phyloP scores from a whole-genome alignment of 2,888 invertebrate species.

The Tipula helvola region DNA sequence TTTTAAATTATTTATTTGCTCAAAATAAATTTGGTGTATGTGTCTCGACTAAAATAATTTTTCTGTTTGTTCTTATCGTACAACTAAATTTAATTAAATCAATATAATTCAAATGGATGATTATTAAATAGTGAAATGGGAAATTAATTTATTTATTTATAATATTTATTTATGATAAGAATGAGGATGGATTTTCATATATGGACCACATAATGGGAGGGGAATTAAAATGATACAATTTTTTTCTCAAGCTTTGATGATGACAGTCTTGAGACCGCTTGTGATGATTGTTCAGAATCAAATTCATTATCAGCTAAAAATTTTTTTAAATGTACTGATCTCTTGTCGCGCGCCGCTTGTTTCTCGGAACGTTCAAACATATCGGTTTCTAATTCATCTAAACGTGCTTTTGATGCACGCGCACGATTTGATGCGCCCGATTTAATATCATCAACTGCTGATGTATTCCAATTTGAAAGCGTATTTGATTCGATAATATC shows the following conservation, averaged over 20 bases:
- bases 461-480: slow-evolving; percentile 7
- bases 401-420: slow-evolving; percentile 50
- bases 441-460: slow-evolving; percentile 9
- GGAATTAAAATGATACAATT: slow-evolving; percentile 30
- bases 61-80: not conserved
- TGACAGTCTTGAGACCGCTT: slow-evolving; percentile 14
- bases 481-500: slow-evolving; percentile 6
- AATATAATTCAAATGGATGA: not conserved
- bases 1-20: not conserved
- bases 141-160: not conserved
- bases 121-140: not conserved
- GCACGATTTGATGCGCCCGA: slow-evolving; percentile 51
- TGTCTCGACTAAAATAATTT: not conserved
- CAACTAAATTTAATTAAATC: not conserved
- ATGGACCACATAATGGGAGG: not conserved
- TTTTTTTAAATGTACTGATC: slow-evolving; percentile 55
- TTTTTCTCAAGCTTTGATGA: slow-evolving; percentile 26
- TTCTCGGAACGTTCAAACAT: slow-evolving; percentile 59
- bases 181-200: not conserved
- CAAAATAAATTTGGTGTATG: not conserved
- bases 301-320: slow-evolving; percentile 49
- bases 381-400: slow-evolving; percentile 61
- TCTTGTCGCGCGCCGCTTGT: slow-evolving; percentile 54
- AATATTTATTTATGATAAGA: not conserved
- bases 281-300: slow-evolving; percentile 12